Evolutionary conservation across 2,113 vertebrate species (phyloP), one percentile per base, ranked within the genome.

Genomic region (Benitochromis conjunctus): DNA sequence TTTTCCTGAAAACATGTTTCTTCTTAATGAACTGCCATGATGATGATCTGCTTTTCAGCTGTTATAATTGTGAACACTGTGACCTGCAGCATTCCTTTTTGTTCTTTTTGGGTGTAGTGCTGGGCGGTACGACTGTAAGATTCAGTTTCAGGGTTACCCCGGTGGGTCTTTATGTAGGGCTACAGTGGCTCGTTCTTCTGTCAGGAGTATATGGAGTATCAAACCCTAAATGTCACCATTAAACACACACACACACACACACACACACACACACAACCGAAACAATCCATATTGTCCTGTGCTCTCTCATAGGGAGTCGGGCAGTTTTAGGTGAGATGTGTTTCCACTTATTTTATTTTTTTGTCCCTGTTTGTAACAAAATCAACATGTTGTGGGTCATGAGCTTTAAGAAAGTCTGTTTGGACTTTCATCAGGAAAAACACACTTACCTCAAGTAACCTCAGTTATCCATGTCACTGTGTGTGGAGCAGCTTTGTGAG

Each of bases 211-310:
- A 18, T 48, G 24, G 69, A 19, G 9, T 18, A 16, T 29, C 10
- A 46, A 2, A 26, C 66, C 41, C 4, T 19, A 0, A 74, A 48
- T n/a, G 48, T 8, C 48, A 6, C 13, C 46, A 48, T 18, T 3
- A 51, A 51, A 51, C 4, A 46, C 4, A 46, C 43, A 48, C n/a
- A n/a, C n/a, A n/a, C n/a, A n/a, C n/a, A n/a, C n/a, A n/a, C n/a
- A n/a, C n/a, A n/a, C n/a, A n/a, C n/a, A n/a, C n/a, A n/a, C 51
- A 53, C 5, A 46, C 64, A 43, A 1, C 16, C 38, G 16, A 10
- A 60, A 10, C 41, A 18, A 0, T 11, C 8, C 0, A 1, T 0
- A 24, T 5, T 1, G 21, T 26, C 21, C 13, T 46, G 8, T 21
- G 7, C 34, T 38, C 19, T 38, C 19, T 36, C 60, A 12, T 10